Conservation (phyloP, 1,140 invertebrate genomes). For the Adoxophyes honmai region DNA sequence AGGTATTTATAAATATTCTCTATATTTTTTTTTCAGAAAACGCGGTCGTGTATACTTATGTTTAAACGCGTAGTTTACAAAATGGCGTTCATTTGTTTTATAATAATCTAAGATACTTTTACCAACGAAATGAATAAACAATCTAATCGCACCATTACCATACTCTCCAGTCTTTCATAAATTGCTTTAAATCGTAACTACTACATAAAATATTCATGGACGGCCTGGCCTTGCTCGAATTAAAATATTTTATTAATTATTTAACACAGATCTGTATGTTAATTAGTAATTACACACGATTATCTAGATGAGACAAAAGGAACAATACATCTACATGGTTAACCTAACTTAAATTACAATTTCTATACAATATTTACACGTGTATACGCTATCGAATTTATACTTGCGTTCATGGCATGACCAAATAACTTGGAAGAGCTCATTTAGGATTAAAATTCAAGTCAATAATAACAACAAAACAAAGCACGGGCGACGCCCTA, state of each 20-base stretch:
- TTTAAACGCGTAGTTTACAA: not conserved
- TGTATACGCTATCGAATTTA: conserved; percentile 15
- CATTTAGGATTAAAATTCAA: conserved; percentile 4
- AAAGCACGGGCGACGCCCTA: not conserved
- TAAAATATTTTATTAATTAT: conserved; percentile 20
- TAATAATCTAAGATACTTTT: not conserved
- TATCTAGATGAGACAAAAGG: conserved; percentile 22
- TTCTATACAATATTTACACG: conserved; percentile 37
- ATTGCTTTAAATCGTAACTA: conserved; percentile 46
- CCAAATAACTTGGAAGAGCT: conserved; percentile 13
- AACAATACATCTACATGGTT: conserved; percentile 20
- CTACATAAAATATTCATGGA: conserved; percentile 52
- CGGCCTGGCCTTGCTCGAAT: conserved; percentile 58
- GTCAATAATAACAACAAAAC: not conserved
- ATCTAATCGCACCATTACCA: conserved; percentile 7
- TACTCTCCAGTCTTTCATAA: conserved; percentile 54
- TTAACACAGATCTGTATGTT: conserved; percentile 24
- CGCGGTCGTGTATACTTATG: not conserved
- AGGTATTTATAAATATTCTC: conserved; percentile 1
- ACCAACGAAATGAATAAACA: not conserved
- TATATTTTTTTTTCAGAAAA: not conserved
- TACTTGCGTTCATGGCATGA: conserved; percentile 14
- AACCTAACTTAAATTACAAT: conserved; percentile 14
- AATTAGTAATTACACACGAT: conserved; percentile 10
- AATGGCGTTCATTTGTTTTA: not conserved